Conservation (phyloP, 2,113 vertebrate species). For the Geococcyx californianus region DNA sequence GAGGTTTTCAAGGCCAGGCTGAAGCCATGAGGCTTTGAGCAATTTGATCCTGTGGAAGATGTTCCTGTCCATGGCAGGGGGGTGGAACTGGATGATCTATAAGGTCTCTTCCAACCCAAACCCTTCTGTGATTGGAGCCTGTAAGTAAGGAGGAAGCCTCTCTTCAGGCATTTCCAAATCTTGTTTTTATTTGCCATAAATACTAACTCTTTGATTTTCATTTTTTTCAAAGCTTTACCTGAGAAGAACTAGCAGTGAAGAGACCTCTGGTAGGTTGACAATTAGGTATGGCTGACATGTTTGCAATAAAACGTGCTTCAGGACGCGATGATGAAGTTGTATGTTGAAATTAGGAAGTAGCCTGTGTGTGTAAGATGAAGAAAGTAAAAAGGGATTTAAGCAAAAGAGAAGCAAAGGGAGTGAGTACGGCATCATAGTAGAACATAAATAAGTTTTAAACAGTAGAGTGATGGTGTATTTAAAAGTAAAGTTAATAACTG, state of each 20-base stretch:
- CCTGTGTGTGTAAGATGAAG: neutral
- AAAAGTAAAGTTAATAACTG: neutral
- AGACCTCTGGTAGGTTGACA: neutral
- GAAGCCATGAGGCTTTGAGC: no score
- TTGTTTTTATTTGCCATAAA: neutral
- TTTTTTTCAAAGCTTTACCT: neutral
- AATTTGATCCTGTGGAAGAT: no score
- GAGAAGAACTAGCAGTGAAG: neutral
- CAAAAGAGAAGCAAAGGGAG: neutral
- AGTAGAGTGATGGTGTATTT: neutral
- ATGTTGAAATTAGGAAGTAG: neutral
- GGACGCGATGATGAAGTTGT: neutral
- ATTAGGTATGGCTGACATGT: fast-evolving
- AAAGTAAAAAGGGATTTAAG: neutral
- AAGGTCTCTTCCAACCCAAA: no score
- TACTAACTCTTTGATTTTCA: neutral
- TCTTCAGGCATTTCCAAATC: neutral
- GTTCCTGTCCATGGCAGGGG: no score
- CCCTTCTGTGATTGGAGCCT: no score
- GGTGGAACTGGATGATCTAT: no score
- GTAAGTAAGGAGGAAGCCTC: neutral
- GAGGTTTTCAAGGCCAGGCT: no score
- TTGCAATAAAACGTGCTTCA: neutral
- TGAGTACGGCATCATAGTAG: neutral
- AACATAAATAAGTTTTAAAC: neutral